phyloP scores from a whole-genome alignment of 2,113 vertebrate genomes.

The Chaetura pelagica region DNA sequence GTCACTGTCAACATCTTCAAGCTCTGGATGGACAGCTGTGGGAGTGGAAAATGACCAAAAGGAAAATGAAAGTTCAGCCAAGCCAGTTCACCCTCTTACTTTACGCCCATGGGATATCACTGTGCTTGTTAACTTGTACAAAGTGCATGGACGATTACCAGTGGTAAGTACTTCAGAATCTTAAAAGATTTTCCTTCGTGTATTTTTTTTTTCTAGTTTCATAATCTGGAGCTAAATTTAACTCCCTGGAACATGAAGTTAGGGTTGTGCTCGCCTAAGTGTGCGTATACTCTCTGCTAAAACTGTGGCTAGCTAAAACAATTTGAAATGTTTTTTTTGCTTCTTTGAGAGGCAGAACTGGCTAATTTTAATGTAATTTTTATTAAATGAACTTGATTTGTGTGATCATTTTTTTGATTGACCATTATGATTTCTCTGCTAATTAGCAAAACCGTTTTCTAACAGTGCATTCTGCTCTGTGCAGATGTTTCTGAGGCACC shows the following conservation, averaged over 20 bases:
- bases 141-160: slow-evolving; percentile 93
- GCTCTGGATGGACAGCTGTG: slow-evolving; percentile 93
- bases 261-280: background rate
- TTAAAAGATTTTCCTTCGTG: background rate
- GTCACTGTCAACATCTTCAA: slow-evolving; percentile 90
- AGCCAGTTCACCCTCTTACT: slow-evolving; percentile 84
- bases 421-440: background rate
- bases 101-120: slow-evolving; percentile 98
- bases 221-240: background rate
- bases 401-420: background rate
- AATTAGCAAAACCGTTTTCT: background rate
- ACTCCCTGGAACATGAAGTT: background rate
- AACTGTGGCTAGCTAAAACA: background rate
- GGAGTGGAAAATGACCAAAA: slow-evolving; percentile 84
- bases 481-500: background rate
- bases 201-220: background rate
- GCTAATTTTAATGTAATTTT: background rate
- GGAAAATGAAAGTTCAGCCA: slow-evolving; percentile 76
- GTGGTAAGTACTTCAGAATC: slow-evolving; percentile 79
- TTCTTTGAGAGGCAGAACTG: background rate
- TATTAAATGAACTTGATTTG: background rate
- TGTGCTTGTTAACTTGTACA: slow-evolving; percentile 94
- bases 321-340: background rate
- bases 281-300: background rate
- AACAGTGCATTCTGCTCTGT: background rate